phyloP scores from a whole-genome alignment of 64 coral and sea anemone species.

The Dendrophyllia cribrosa region DNA sequence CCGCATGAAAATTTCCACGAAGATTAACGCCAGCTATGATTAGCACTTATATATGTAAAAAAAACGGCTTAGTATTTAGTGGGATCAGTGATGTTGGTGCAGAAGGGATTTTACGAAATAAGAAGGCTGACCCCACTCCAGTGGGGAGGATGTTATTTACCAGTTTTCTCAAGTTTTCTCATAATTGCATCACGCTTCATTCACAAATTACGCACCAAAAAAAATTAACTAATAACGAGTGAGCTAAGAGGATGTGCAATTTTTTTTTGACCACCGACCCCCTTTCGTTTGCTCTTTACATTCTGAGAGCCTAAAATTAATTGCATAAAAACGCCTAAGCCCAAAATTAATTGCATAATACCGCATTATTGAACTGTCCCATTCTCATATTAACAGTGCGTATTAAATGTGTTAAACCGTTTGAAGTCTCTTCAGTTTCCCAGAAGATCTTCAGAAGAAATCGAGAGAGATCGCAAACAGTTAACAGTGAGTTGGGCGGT shows the following conservation, averaged over 20 bases:
- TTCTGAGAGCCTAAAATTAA: background rate
- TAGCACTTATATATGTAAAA: background rate
- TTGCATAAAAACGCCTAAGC: background rate
- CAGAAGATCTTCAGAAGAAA: background rate
- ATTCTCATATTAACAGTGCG: background rate
- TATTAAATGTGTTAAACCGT: background rate
- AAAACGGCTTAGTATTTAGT: background rate
- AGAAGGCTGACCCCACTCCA: too few relatives aligned
- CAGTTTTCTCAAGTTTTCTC: too few relatives aligned
- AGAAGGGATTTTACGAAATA: too few relatives aligned
- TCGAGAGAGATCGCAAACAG: background rate
- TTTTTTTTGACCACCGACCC: background rate
- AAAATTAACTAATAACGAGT: background rate
- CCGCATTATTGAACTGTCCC: background rate
- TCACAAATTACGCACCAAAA: too few relatives aligned
- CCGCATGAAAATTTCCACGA: background rate
- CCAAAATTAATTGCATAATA: background rate
- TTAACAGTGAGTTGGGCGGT: background rate
- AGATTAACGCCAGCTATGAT: background rate
- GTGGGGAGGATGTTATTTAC: too few relatives aligned
- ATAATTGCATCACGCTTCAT: too few relatives aligned
- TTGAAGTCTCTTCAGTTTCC: background rate
- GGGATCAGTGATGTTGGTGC: background rate
- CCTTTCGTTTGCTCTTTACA: background rate
- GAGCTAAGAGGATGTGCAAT: background rate